Evolutionary conservation across 2,797 vertebrate species (phyloP).

Genomic region (Sternarchorhynchus goeldii): DNA sequence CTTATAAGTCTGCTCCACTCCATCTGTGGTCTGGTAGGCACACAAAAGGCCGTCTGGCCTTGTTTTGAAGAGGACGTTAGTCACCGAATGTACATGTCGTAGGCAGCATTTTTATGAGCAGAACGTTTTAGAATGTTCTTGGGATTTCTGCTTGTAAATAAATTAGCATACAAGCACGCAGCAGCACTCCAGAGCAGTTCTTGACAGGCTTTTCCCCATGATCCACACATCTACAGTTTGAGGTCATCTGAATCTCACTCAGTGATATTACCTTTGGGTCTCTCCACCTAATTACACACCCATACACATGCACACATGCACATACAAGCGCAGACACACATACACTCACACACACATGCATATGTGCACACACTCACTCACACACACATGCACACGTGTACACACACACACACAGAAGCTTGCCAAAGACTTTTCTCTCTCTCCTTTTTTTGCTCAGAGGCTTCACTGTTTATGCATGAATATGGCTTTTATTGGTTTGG

Average conservation of each 20-base stretch:
- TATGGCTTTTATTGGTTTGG: slow-evolving; percentile 63
- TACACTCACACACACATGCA: background rate
- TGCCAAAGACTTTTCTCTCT: slow-evolving; percentile 25
- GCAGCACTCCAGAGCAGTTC: background rate
- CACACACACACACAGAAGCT: slow-evolving; percentile 1
- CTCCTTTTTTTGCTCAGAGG: slow-evolving; percentile 22
- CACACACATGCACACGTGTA: slow-evolving; percentile 6
- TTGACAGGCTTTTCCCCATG: background rate
- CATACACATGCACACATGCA: slow-evolving; percentile 14
- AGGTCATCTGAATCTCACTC: slow-evolving; percentile 48
- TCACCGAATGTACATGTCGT: background rate
- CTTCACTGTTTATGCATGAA: slow-evolving; percentile 58
- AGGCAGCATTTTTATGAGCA: slow-evolving; percentile 10
- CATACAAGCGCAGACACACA: background rate
- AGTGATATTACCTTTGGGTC: slow-evolving; percentile 55
- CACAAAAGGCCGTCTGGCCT: slow-evolving; percentile 7
- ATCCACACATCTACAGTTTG: slow-evolving; percentile 28
- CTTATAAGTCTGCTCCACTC: background rate
- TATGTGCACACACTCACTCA: slow-evolving; percentile 34
- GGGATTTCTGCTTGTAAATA: slow-evolving; percentile 1
- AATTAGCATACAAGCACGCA: background rate
- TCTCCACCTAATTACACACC: slow-evolving; percentile 55
- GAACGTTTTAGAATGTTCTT: background rate
- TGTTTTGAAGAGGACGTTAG: background rate
- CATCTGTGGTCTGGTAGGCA: background rate